Evolutionary conservation across 2,888 invertebrate genomes (phyloP).

Genomic region (Tillus elongatus): DNA sequence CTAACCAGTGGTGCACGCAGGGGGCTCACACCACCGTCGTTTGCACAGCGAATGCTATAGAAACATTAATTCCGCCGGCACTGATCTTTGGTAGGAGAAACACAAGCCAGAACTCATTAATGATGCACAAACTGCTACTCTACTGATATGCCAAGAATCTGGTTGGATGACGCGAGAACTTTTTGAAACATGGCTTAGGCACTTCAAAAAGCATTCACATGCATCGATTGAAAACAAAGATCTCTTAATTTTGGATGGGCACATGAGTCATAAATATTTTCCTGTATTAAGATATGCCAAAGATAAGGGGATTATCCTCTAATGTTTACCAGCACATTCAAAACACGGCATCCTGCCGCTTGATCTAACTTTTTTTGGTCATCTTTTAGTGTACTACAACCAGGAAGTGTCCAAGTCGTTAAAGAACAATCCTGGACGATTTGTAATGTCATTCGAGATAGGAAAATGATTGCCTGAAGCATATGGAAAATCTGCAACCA

Average conservation of each 20-base stretch:
- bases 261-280: slow-evolving; percentile 1
- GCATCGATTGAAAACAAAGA: background rate
- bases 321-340: no score
- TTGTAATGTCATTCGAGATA: no score
- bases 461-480: no score
- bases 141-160: slow-evolving; percentile 1
- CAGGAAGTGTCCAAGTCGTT: no score
- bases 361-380: no score
- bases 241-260: slow-evolving; percentile 1
- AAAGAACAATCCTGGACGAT: no score
- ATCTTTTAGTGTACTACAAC: no score
- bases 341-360: no score
- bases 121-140: background rate
- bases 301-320: no score
- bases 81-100: background rate
- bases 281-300: background rate
- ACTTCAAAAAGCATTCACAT: slow-evolving; percentile 3
- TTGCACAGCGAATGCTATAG: background rate
- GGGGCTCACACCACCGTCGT: slow-evolving; percentile 1
- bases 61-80: background rate
- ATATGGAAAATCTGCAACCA: no score
- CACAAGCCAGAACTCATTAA: background rate
- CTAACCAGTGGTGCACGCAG: background rate
- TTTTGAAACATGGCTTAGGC: slow-evolving; percentile 4
- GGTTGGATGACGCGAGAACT: slow-evolving; percentile 2